These are phyloP conservation scores for Ceratina japonica DNA, from an alignment of 1,140 invertebrate genomes.

Conservation along the genomic window DNA sequence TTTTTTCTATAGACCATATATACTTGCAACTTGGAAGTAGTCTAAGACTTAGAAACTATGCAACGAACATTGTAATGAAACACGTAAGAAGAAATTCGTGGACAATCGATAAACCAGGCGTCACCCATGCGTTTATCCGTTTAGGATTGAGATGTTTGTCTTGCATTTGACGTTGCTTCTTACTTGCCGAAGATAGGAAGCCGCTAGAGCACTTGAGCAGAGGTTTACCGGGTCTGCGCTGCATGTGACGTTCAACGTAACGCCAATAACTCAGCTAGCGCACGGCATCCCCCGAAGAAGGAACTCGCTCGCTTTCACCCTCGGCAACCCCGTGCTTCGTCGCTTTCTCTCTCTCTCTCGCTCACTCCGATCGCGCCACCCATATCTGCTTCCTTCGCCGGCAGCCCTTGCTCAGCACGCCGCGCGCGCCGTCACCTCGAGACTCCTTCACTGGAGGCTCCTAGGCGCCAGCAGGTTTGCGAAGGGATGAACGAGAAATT, in stretches of 20 bases:
- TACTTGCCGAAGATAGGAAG: slow-evolving; percentile 58
- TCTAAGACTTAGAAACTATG: no score
- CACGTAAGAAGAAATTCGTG: not conserved
- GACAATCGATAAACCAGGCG: not conserved
- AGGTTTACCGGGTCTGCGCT: slow-evolving; percentile 58
- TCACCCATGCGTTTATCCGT: slow-evolving; percentile 44
- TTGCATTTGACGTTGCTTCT: slow-evolving; percentile 67
- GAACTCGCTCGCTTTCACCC: slow-evolving; percentile 54
- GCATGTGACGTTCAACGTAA: slow-evolving; percentile 68
- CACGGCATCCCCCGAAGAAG: slow-evolving; percentile 44
- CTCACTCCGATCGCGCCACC: not conserved
- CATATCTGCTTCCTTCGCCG: slow-evolving; percentile 6
- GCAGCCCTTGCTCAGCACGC: slow-evolving; percentile 14
- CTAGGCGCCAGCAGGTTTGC: slow-evolving; percentile 63
- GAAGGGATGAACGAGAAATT: slow-evolving; percentile 67
- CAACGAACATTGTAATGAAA: no score
- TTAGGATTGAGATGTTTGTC: slow-evolving; percentile 62
- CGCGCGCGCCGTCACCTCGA: slow-evolving; percentile 51
- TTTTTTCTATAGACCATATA: no score
- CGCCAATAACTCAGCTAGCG: slow-evolving; percentile 66
- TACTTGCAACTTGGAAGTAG: no score
- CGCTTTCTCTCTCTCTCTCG: slow-evolving; percentile 11
- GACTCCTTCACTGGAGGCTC: slow-evolving; percentile 57
- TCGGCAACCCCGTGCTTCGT: slow-evolving; percentile 8
- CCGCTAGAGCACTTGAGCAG: slow-evolving; percentile 45